Base-by-base conservation (phyloP, 2,797 vertebrate genomes). In the Simalia tracyae region DNA sequence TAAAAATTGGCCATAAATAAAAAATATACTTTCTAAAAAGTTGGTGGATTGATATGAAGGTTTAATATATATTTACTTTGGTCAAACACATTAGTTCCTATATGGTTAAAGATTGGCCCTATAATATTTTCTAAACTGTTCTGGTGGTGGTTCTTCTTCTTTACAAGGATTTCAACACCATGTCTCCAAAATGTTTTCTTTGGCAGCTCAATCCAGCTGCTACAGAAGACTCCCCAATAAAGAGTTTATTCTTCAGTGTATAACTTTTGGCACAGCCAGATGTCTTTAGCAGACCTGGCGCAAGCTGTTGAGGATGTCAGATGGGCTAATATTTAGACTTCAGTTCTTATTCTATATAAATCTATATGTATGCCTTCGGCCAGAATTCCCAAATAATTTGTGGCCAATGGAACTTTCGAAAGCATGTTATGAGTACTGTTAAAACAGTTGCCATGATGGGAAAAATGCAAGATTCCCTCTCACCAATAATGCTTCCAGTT, bases 111-210 rank as follows among this genome's bases (percentile, higher is more conserved):
- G 22, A 87, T 64, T 90, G 54, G 46, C 28, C 66, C 36, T 24
- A 15, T 76, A 61, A 31, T 57, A 87, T 90, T 56, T 89, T 76
- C 46, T 28, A 63, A 28, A 2, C 4, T 59, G 84, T 81, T 92
- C 87, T 63, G n/a, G 19, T 81, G 17, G 9, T 87, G 66, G 22
- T 19, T 36, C 6, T 85, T 63, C 22, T 46, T 12, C 72, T 89
- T 92, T 57, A 87, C 50, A 64, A 64, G 68, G 46, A 42, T 26
- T 56, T 56, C 46, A 92, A 81, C 46, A 50, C 22, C 14, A 60
- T 81, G 57, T 92, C 92, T 92, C 56, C 56, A 64, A 84, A 76
- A 11, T 56, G n/a, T 46, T 87, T 87, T 90, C 57, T 60, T 92
- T 90, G 66, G 89, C 46, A 22, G 15, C 6, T 28, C 24, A 26